These are phyloP conservation scores for Ianthella basta DNA, from an alignment of 37 sponge, comb jelly and placozoan genomes.

Conservation along the genomic window DNA sequence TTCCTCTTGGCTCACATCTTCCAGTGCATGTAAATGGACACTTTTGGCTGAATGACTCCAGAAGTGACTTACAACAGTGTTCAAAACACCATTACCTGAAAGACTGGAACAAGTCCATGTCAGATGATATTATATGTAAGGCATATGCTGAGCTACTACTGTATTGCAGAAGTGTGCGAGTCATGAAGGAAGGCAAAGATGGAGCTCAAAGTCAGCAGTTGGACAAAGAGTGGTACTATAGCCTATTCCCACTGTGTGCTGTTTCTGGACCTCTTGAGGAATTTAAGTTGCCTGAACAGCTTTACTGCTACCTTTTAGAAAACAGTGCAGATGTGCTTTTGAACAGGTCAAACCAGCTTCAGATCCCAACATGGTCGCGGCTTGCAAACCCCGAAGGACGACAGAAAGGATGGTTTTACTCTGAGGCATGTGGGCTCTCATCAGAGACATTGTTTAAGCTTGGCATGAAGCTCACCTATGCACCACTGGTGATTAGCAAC, in stretches of 20 bases:
- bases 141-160: slow-evolving; percentile 54
- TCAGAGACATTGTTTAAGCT: background rate
- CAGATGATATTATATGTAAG: slow-evolving; percentile 7
- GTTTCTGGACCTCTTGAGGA: background rate
- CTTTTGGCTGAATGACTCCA: slow-evolving; percentile 66
- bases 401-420: slow-evolving; percentile 13
- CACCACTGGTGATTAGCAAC: background rate
- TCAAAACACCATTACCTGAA: background rate
- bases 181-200: background rate
- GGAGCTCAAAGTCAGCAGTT: background rate
- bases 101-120: slow-evolving; percentile 52
- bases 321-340: background rate
- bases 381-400: background rate
- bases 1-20: slow-evolving; percentile 43
- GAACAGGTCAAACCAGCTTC: background rate
- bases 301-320: slow-evolving; percentile 7
- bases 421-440: background rate
- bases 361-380: background rate
- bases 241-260: slow-evolving; percentile 39
- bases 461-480: slow-evolving; percentile 17
- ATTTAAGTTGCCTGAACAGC: background rate
- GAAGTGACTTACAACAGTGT: slow-evolving; percentile 44
- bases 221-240: slow-evolving; percentile 46
- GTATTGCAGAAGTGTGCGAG: slow-evolving; percentile 19
- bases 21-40: slow-evolving; percentile 84